Evolutionary conservation across 2,888 invertebrate species (phyloP).

Genomic region (Lasioglossum marginatum): DNA sequence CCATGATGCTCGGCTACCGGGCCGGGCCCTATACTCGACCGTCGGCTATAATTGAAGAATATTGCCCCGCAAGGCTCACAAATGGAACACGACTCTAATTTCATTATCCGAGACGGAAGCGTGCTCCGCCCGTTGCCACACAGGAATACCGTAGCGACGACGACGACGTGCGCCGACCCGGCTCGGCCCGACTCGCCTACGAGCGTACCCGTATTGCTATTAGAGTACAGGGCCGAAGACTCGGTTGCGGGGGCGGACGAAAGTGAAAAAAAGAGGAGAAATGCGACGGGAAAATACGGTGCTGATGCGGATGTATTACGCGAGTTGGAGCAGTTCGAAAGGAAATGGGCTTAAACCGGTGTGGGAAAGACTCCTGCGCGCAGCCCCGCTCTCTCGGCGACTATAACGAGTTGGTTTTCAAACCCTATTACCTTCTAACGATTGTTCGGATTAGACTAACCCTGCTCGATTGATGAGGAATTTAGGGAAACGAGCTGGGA

Average conservation of each 20-base stretch:
- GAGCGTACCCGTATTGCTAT: conserved; percentile 64
- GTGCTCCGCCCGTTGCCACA: conserved; percentile 60
- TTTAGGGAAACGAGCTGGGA: conserved; percentile 1
- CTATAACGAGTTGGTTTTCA: conserved; percentile 11
- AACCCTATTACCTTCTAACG: not conserved
- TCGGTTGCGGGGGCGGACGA: not conserved
- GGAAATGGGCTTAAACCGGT: conserved; percentile 32
- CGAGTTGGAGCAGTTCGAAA: conserved; percentile 19
- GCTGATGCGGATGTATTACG: conserved; percentile 43
- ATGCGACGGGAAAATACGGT: not conserved
- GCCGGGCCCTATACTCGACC: conserved; percentile 53
- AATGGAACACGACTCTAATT: conserved; percentile 77
- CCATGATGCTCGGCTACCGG: conserved; percentile 38
- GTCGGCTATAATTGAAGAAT: conserved; percentile 77
- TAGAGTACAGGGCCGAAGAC: conserved; percentile 35
- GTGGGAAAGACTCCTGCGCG: not conserved
- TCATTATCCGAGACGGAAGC: conserved; percentile 70
- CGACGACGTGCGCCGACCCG: conserved; percentile 45
- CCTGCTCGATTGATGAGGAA: not conserved
- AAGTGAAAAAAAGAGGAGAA: conserved; percentile 37
- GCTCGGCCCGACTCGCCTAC: conserved; percentile 55
- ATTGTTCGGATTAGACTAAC: not conserved
- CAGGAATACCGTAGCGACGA: conserved; percentile 66
- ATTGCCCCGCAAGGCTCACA: conserved; percentile 75
- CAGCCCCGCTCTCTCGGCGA: not conserved